phyloP scores from a whole-genome alignment of 2,888 invertebrate genomes.

The Protophormia terraenovae region DNA sequence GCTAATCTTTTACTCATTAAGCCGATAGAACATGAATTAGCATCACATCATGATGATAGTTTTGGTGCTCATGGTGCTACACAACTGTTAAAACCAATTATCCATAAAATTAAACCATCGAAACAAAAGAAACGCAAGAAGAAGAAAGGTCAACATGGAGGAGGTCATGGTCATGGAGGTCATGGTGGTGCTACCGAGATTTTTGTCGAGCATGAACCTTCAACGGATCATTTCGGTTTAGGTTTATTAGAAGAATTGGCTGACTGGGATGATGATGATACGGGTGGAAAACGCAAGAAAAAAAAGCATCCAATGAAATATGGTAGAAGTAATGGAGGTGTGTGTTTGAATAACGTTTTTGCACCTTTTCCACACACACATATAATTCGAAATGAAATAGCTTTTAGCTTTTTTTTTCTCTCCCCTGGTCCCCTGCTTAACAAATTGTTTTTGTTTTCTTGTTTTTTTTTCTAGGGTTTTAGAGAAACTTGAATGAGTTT shows the following conservation, averaged over 20 bases:
- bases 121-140: constrained; percentile 76
- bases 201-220: constrained; percentile 69
- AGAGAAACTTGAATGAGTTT: not conserved
- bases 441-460: no score
- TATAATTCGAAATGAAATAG: not conserved
- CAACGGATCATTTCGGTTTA: constrained; percentile 72
- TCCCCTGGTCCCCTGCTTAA: not conserved
- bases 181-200: constrained; percentile 45
- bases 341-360: constrained; percentile 78
- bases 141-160: constrained; percentile 69
- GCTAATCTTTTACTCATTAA: constrained; percentile 78
- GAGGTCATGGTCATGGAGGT: constrained; percentile 38
- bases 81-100: constrained; percentile 57
- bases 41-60: constrained; percentile 64
- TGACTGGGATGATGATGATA: constrained; percentile 69
- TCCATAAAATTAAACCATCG: constrained; percentile 69
- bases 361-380: constrained; percentile 75
- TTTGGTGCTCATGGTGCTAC: constrained; percentile 50
- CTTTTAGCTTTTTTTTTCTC: not conserved
- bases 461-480: not conserved
- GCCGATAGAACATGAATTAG: constrained; percentile 68
- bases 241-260: constrained; percentile 75
- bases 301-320: constrained; percentile 79
- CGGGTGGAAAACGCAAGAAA: constrained; percentile 72
- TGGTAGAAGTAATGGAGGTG: constrained; percentile 81